Percentiles rank a stretch among this genome's conserved stretches.
Conservation (phyloP, 2,888 invertebrate genomes). For the Argyresthia goedartella region DNA sequence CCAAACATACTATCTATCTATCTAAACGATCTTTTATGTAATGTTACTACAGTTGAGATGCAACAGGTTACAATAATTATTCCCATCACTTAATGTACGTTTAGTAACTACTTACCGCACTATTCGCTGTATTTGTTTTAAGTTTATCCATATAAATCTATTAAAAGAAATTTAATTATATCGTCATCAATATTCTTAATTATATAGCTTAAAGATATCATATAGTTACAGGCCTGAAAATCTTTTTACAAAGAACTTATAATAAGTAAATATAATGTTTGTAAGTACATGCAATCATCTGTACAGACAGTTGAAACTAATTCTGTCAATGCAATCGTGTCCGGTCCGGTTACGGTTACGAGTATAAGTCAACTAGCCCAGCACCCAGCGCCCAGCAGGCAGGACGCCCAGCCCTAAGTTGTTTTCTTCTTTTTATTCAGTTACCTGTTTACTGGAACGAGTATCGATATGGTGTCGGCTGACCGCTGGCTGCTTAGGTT, state of each 20-base stretch:
- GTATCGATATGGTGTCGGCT: constrained; percentile 37
- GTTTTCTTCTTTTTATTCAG: constrained; percentile 50
- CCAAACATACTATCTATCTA: background rate
- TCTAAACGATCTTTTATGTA: background rate
- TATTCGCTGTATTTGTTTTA: too few relatives aligned
- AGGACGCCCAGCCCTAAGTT: constrained; percentile 28
- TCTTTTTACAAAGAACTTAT: too few relatives aligned
- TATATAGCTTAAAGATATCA: too few relatives aligned
- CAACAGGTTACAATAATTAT: background rate
- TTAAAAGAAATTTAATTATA: too few relatives aligned
- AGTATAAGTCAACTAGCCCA: background rate
- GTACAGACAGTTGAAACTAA: background rate
- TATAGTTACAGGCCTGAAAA: too few relatives aligned
- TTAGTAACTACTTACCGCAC: too few relatives aligned
- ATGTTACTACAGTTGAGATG: too few relatives aligned
- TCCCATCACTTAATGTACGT: background rate
- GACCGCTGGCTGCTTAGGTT: constrained; percentile 34
- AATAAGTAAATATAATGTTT: too few relatives aligned
- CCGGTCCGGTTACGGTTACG: background rate
- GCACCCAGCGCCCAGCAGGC: too few relatives aligned
- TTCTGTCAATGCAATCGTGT: background rate
- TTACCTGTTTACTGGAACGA: constrained; percentile 62
- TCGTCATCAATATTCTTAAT: too few relatives aligned
- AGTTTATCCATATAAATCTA: too few relatives aligned
- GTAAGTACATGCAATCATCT: background rate